Evolutionary conservation across 2,797 vertebrate species (phyloP), one percentile per base, ranked within the genome.

Genomic region (Sebastes taczanowskii): DNA sequence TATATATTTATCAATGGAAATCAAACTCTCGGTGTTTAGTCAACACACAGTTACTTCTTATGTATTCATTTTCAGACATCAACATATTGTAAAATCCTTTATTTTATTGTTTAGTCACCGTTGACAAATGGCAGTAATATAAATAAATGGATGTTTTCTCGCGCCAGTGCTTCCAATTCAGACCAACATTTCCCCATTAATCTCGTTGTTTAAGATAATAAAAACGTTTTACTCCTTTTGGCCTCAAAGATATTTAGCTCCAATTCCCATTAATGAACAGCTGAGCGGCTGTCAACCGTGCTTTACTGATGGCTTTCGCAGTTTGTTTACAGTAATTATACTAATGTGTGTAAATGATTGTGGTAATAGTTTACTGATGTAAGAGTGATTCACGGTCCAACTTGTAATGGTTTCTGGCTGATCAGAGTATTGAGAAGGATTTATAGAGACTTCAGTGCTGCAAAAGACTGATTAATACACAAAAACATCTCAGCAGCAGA

Each of bases 271-370:
- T 68, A 77, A 73, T 72, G 71, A 80, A 71, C 61, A 18, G 38
- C 2, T 42, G 38, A 16, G 38, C 5, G 38, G 60, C 63, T 88
- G 88, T 79, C 73, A 86, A 49, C 32, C 55, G 2, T 13, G 25
- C 49, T 67, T 9, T 35, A 65, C 66, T 25, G 58, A 68, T 27
- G 65, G 42, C 68, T 22, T 20, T 56, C 53, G 38, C 68, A 58
- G 70, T 77, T 77, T 77, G 62, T 78, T 77, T 73, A 74, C 66
- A 77, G 38, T 75, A 71, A 86, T 86, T 89, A 80, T 23, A 68
- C 64, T 71, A 82, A 85, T 82, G 80, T 61, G 60, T 25, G 32
- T 9, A 32, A 60, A 70, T 56, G 38, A 81, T 58, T 16, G 27
- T 64, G 46, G 25, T 80, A 76, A 78, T 80, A 67, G 55, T 81